These are phyloP conservation scores for Cephonodes hylas DNA, from an alignment of 2,888 invertebrate genomes.

Conservation along the genomic window DNA sequence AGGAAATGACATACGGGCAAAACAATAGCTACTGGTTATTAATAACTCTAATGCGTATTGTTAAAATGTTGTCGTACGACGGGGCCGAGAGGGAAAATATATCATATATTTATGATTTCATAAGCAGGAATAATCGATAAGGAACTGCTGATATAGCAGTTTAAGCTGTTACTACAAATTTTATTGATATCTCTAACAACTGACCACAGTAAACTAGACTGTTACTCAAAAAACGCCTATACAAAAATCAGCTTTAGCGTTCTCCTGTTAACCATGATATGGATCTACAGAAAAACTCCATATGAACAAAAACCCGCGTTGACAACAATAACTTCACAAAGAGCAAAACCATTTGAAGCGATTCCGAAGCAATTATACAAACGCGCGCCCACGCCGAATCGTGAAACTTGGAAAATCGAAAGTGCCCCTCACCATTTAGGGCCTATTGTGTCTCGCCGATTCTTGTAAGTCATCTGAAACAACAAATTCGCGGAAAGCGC, in stretches of 20 bases:
- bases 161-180: too few species aligned
- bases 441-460: background rate
- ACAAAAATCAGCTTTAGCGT: too few species aligned
- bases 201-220: too few species aligned
- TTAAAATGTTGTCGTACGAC: background rate
- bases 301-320: background rate
- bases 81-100: background rate
- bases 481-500: background rate
- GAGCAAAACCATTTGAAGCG: background rate
- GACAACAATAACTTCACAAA: background rate
- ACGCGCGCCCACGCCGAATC: constrained; percentile 32
- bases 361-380: background rate
- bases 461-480: background rate
- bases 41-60: background rate
- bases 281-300: background rate
- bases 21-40: constrained; percentile 21
- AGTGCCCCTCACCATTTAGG: constrained; percentile 26
- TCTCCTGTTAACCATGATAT: too few species aligned
- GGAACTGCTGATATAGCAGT: background rate
- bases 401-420: constrained; percentile 40
- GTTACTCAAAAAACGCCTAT: too few species aligned
- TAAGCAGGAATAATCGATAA: too few species aligned
- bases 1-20: constrained; percentile 21
- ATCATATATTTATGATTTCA: too few species aligned
- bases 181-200: too few species aligned